These are phyloP conservation scores for Conistra vaccinii DNA, from an alignment of 2,888 invertebrate genomes.

Conservation along the genomic window DNA sequence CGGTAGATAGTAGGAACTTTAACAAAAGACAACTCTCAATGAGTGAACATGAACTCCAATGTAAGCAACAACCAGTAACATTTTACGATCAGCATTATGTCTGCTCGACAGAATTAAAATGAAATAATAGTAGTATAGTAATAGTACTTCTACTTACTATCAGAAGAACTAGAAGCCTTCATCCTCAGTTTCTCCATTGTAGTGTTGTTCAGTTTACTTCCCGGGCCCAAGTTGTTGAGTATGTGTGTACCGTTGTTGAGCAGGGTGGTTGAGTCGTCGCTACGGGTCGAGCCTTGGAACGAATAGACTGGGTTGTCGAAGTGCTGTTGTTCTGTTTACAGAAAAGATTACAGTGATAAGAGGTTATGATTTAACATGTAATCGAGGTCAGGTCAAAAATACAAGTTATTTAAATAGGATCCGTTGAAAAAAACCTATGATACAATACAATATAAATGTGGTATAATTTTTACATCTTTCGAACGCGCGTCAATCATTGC, in stretches of 20 bases:
- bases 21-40: background rate
- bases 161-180: constrained; percentile 88
- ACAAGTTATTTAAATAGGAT: background rate
- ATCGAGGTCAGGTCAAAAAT: background rate
- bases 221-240: constrained; percentile 90
- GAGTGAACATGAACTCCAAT: background rate
- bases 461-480: background rate
- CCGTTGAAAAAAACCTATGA: background rate
- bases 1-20: background rate
- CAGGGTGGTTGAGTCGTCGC: constrained; percentile 90
- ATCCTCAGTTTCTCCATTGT: constrained; percentile 91
- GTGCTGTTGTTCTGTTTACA: constrained; percentile 94
- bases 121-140: too few relatives aligned
- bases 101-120: background rate
- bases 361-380: background rate
- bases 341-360: background rate
- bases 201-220: constrained; percentile 90
- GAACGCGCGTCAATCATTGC: background rate
- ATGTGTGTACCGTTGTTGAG: constrained; percentile 91
- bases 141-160: constrained; percentile 75
- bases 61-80: background rate
- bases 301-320: constrained; percentile 98
- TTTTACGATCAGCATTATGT: background rate
- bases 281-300: constrained; percentile 90
- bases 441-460: too few relatives aligned